phyloP scores from a whole-genome alignment of 2,113 vertebrate species.

The Charina bottae region DNA sequence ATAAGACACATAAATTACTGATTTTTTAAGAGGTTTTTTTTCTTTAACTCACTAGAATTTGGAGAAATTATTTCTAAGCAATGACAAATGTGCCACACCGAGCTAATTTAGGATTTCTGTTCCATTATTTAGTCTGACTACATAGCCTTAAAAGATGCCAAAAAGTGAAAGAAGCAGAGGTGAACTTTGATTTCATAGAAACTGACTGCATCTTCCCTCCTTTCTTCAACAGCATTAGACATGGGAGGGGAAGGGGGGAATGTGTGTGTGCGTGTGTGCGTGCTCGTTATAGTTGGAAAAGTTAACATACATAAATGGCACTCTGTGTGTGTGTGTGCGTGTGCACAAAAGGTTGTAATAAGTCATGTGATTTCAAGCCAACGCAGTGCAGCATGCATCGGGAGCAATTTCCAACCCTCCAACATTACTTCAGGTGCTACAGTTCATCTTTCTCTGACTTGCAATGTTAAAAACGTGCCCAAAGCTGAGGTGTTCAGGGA shows the following conservation, averaged over 20 bases:
- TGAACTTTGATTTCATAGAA: slow-evolving; percentile 67
- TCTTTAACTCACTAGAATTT: background rate
- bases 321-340: background rate
- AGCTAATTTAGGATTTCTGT: slow-evolving; percentile 43
- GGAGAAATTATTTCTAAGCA: slow-evolving; percentile 38
- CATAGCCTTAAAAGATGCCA: slow-evolving; percentile 40
- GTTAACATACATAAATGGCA: slow-evolving; percentile 90
- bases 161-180: slow-evolving; percentile 28
- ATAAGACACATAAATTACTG: background rate
- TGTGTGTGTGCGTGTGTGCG: background rate
- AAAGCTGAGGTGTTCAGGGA: slow-evolving; percentile 85
- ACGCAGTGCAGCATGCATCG: slow-evolving; percentile 83
- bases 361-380: slow-evolving; percentile 79
- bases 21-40: background rate
- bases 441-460: slow-evolving; percentile 92
- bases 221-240: slow-evolving; percentile 64
- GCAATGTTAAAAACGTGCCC: slow-evolving; percentile 88
- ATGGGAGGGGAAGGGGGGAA: slow-evolving; percentile 41
- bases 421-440: slow-evolving; percentile 91
- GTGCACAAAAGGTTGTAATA: slow-evolving; percentile 72
- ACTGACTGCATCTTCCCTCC: slow-evolving; percentile 64
- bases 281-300: slow-evolving; percentile 73
- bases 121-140: slow-evolving; percentile 27
- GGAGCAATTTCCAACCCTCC: slow-evolving; percentile 97
- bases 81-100: slow-evolving; percentile 36